phyloP scores from a whole-genome alignment of 2,797 vertebrate genomes.

The Poecilia picta region DNA sequence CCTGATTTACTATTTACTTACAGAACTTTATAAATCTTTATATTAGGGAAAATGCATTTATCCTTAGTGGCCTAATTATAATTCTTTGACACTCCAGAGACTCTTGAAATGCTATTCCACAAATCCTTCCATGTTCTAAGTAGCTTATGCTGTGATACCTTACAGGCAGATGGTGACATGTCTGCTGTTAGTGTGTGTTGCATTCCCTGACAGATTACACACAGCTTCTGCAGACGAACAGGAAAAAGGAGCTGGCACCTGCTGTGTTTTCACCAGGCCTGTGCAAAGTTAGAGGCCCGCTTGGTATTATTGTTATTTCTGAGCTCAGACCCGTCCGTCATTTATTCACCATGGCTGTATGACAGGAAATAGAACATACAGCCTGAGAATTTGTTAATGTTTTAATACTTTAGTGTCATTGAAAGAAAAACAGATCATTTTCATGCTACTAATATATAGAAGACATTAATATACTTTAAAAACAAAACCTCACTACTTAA shows the following conservation, averaged over 20 bases:
- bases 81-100: conserved; percentile 6
- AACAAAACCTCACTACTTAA: not conserved
- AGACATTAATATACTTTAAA: conserved; percentile 10
- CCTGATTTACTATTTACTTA: not conserved
- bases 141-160: conserved; percentile 10
- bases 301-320: conserved; percentile 43
- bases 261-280: conserved; percentile 52
- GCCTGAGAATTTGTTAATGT: not conserved
- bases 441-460: conserved; percentile 14
- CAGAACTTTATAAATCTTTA: not conserved
- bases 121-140: conserved; percentile 1
- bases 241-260: conserved; percentile 72
- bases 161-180: not conserved
- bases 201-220: conserved; percentile 23
- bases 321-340: not conserved
- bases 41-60: not conserved
- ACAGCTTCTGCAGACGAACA: conserved; percentile 64
- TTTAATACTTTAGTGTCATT: not conserved
- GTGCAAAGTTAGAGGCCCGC: conserved; percentile 40
- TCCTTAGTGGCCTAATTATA: not conserved
- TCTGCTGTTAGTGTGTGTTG: conserved; percentile 14
- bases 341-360: conserved; percentile 5
- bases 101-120: not conserved
- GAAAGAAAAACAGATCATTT: not conserved
- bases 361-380: not conserved